Evolutionary conservation across 2,797 vertebrate species (phyloP), one percentile per base, ranked within the genome.

Genomic region (Crenuchus spilurus): DNA sequence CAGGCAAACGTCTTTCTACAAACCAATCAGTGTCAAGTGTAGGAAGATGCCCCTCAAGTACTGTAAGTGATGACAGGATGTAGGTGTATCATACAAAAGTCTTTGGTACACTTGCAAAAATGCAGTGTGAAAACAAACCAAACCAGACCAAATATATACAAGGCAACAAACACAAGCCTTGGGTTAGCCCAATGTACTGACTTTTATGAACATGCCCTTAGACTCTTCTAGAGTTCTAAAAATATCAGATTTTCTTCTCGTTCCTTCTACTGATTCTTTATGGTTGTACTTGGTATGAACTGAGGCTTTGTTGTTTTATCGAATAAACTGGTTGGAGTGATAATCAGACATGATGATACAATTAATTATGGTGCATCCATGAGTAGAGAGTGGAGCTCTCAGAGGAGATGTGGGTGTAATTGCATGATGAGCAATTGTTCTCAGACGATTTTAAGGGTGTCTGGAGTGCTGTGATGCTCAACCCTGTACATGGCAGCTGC

Each of bases 301-400:
- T 3, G 31, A 65, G 44, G 11, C 52, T 61, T 20, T 37, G 20
- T 48, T 48, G 20, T 18, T 60, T 58, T 46, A 70, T 35, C 6
- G 69, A 39, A 41, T 28, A 46, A 58, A 54, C 18, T 58, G 57
- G 51, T 44, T 55, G 51, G 35, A 70, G 58, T 42, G 42, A 63
- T 64, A 74, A 70, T 73, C 76, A 55, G 67, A 55, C 58, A 70
- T 76, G 68, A 75, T 79, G 48, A 64, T 64, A 58, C 70, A 76
- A 76, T 76, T 76, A 76, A 74, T 76, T 80, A 72, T 42, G 30
- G 39, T 44, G 51, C 52, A 60, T 76, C 65, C 52, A 70, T 71
- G 54, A 44, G 66, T 52, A 72, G 49, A 68, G 72, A 39, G 54
- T 54, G 64, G 49, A 31, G 64, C 26, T 76, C 67, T 76, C 74